Evolutionary conservation across 2,113 vertebrate genomes (phyloP).

Genomic region (Orthonyx spaldingii): DNA sequence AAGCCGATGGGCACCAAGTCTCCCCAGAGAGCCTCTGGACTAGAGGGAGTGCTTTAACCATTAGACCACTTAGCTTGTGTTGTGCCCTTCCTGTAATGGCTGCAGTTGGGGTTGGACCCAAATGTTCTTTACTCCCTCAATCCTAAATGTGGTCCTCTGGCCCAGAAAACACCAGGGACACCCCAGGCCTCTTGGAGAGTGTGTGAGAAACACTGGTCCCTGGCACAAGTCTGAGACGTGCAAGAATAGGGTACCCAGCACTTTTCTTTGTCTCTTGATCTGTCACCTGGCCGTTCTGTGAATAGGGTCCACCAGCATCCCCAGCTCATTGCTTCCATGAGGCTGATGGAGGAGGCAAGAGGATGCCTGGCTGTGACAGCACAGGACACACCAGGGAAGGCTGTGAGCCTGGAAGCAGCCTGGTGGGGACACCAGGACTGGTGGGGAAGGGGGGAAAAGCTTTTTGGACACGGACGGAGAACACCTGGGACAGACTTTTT

Average conservation of each 20-base stretch:
- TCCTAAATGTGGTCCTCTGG: not conserved
- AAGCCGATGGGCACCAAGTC: not conserved
- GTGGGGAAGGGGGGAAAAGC: not conserved
- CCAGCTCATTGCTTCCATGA: not conserved
- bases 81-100: not conserved
- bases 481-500: not conserved
- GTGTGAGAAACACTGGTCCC: not conserved
- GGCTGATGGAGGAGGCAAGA: not conserved
- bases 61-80: not conserved
- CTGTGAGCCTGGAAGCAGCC: not conserved
- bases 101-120: not conserved
- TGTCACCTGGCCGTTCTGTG: not conserved
- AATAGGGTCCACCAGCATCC: not conserved
- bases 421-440: not conserved
- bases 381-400: accelerated
- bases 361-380: not conserved
- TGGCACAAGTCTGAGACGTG: not conserved
- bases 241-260: not conserved
- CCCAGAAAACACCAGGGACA: not conserved
- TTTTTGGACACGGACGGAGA: not conserved
- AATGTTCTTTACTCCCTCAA: not conserved
- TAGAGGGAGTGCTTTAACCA: not conserved
- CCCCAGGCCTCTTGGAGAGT: not conserved
- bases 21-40: not conserved
- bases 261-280: not conserved